Evolutionary conservation across 1,140 invertebrate species (phyloP), one percentile per base, ranked within the genome.

Genomic region (Aphaenogaster floridana): DNA sequence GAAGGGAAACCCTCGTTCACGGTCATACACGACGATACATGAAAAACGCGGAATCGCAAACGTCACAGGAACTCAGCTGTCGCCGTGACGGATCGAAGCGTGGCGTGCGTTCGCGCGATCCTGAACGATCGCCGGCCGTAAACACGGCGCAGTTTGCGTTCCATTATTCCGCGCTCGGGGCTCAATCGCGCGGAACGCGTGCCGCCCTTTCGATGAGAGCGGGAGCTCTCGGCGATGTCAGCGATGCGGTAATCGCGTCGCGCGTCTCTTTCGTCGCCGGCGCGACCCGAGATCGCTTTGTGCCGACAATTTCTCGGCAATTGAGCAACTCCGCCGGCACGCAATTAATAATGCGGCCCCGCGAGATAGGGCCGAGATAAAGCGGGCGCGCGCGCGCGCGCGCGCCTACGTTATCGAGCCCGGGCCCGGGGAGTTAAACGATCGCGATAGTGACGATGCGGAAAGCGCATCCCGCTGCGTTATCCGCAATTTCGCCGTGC

Each of bases 231-330:
- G 17, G 54, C 72, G 34, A 63, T 50, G 57, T 77, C 81, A 77
- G 36, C 15, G 28, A 66, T 21, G 83, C 61, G 57, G 34, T 76
- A 78, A 86, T 50, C 74, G 45, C 74, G 34, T 66, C 72, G 66
- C 59, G 72, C 83, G 72, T 57, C 45, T 86, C 83, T 66, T 85
- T 86, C 72, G 59, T 34, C 15, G 45, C 42, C 8, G 21, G 9
- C n/a, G 80, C n/a, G 63, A 21, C 39, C 50, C 42, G 68, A 48
- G 79, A 21, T 45, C 66, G 66, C 80, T 83, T 83, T 83, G 69
- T 50, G 80, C 80, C 80, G 80, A 63, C 80, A 84, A 84, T 84
- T 84, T 76, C 80, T 84, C 80, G 80, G 80, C 80, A 84, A 84
- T 84, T 84, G 80, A 84, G 69, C 80, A 63, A 61, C 69, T 84